Evolutionary conservation across 2,888 invertebrate species (phyloP), one percentile per base, ranked within the genome.

Genomic region (Ornithoptera alexandrae): DNA sequence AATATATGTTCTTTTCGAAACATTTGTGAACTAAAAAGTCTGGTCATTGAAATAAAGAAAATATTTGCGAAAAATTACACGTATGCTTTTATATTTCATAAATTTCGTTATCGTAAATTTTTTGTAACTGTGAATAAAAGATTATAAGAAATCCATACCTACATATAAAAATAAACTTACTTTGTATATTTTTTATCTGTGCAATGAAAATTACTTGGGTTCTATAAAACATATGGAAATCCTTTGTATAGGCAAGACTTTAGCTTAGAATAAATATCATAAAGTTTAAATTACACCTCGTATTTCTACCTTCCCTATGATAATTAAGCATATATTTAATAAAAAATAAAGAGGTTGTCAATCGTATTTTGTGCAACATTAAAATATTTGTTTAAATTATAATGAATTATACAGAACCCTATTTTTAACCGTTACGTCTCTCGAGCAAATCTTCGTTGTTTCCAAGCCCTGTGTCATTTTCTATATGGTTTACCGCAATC

Each of bases 401-500:
- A 6, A 58, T 57, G 15, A 59, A 68, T 64, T 36, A 36, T 64
- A 68, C 68, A 58, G 68, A 68, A 68, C 63, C 53, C 64, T 59
- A 50, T 53, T 20, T 60, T 59, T 10, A 59, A 68, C 68, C 68
- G 68, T 68, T 68, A 68, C 30, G n/a, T 64, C 63, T 59, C 59
- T 42, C 59, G 64, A 46, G 39, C 57, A 53, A 63, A 63, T 63
- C 63, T 63, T 64, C 63, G 59, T 59, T 63, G 64, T 68, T 68
- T 64, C 68, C 36, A 20, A 22, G 22, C 57, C 22, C 56, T 20
- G 56, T 22, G 57, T 58, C 15, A 22, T 53, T 64, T 63, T 68
- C 59, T 68, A 63, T 50, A 58, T 59, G 59, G 63, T 64, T 68
- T 60, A 60, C 68, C 64, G 68, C 60, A 65, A 69, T 62, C 62